Base-by-base conservation (phyloP, 2,888 invertebrate species). In the Rhamnusium bicolor region DNA sequence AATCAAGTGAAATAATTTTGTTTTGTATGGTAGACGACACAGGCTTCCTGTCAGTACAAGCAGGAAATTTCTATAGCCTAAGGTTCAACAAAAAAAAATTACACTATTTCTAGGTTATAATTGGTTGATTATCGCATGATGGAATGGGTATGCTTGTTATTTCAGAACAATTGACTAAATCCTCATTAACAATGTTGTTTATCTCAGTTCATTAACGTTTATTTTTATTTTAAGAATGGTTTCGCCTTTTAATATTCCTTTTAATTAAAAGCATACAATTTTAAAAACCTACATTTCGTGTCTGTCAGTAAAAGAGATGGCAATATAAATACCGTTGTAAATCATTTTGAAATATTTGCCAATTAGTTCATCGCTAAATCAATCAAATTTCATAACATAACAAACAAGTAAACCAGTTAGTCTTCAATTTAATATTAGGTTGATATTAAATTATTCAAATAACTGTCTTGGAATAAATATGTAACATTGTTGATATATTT, bases 371-470 rank as follows among this genome's bases (percentile, higher is more conserved):
- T 54, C 21, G 1, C 24, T 24, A 12, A 54, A 24, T 51, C 54
- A 54, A 54, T 51, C 54, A 24, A 8, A 54, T 19, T 54, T n/a
- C 54, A 19, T 54, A 21, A 21, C 54, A n/a, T 12, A 19, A 54
- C n/a, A n/a, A 54, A 54, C n/a, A 54, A 54, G n/a, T 21, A 24
- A 54, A 18, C 51, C 51, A 18, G 51, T 54, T 54, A 24, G 24
- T 54, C 54, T 24, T 12, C n/a, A 21, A 5, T 10, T 24, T 21
- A 2, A 54, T 21, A 54, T 10, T 2, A 54, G 3, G 40, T 12
- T 40, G 29, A 29, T 19, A 19, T 16, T 53, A 16, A 51, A 6
- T 2, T 51, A 54, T 24, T 21, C 10, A 21, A 24, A 4, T 54
- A 54, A 10, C 54, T 19, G 54, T 24, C 24, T 24, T 6, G 2